Evolutionary conservation across 2,888 invertebrate genomes (phyloP), one percentile per base, ranked within the genome.

Genomic region (Idaea aversata): DNA sequence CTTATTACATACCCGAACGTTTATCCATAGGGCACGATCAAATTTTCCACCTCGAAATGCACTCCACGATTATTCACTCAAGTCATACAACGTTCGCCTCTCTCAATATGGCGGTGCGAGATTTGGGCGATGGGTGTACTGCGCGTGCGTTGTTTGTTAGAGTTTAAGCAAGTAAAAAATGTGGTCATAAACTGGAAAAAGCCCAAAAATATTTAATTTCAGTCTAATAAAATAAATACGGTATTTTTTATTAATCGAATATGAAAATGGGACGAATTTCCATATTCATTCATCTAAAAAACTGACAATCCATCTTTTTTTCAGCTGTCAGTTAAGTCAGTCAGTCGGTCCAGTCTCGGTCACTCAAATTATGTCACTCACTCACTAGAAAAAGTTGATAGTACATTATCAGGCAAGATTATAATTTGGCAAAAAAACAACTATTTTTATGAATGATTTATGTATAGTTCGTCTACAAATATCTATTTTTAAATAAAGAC

Each of bases 21-120:
- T 93, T 93, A 93, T 93, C 93, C 93, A 93, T 93, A 93, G 91
- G 93, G 93, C 89, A 91, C 90, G 90, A 90, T 89, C 89, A 88
- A 90, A 88, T 88, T 83, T 88, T 93, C 90, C 91, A 92, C 93
- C 91, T 90, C 90, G 88, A 93, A 86, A 90, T 91, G 91, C 93
- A 93, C 90, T 90, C 89, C 93, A 92, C 92, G 88, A 88, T 89
- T 92, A 88, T 88, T 91, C 89, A 92, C 90, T 93, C 92, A 89
- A 93, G 91, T 92, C 92, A 93, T 93, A 94, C 93, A 94, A 94
- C 94, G 94, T 94, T 95, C 95, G 95, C 95, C 95, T 95, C 95
- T 95, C 94, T 94, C 95, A 95, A 95, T 95, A 95, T 95, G 95
- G 95, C 95, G 95, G 94, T 94, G 90, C 91, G 94, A 91, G 94